Base-by-base conservation (phyloP, 1,140 invertebrate species). In the Drosophila rufa region DNA sequence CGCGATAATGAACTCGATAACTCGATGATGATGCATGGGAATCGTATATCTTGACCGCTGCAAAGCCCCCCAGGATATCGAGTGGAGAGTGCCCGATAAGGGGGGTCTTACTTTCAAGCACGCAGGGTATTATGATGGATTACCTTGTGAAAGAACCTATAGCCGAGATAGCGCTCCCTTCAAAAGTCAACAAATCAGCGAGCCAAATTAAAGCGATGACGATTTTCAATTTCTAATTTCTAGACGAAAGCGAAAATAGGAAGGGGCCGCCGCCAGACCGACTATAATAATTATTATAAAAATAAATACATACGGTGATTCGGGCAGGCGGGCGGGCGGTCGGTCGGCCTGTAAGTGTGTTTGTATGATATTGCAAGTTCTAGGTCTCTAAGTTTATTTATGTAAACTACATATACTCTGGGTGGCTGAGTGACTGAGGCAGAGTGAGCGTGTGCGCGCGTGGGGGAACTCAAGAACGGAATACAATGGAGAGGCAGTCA, bases 111-210 rank as follows among this genome's bases (percentile, higher is more conserved):
- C 50, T 62, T 77, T 80, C 15, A 43, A 89, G 77, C 53, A 57
- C 51, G 42, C 47, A 62, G 4, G 60, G 60, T 48, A 78, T 83
- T 84, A 80, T 84, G 85, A 89, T 40, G 51, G 74, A 89, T 89
- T 71, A 69, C 73, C 69, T 11, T 11, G 33, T 36, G 33, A 30
- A 8, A 42, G 48, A 59, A 45, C 67, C 57, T 48, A 66, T 17
- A 48, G 50, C 55, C 68, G 58, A 56, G 53, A 66, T 60, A 42
- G 64, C 53, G 38, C 53, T 59, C 56, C 69, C 69, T 73, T 58
- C 27, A 36, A 33, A 71, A 50, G 53, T 43, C 57, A 43, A 42
- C 25, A 59, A 58, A 43, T 42, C 53, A 56, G 53, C 53, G 53
- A 70, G 27, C 66, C 25, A 43, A 60, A 73, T 50, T 51, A 51